Base-by-base conservation (phyloP, 2,113 vertebrate genomes). In the Seriola rivoliana region DNA sequence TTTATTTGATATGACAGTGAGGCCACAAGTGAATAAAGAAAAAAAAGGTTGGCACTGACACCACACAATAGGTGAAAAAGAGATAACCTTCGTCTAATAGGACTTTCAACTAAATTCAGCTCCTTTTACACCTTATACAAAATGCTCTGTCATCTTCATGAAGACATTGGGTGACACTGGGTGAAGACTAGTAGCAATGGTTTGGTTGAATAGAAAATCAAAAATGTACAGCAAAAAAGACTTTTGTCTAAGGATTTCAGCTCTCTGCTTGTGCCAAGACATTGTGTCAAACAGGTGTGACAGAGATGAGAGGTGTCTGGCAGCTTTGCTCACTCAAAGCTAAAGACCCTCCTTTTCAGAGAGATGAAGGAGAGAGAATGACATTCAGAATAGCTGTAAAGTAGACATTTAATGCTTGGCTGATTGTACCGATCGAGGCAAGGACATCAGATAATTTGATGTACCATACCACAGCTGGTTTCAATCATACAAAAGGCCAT, bases 401-500 rank as follows among this genome's bases (percentile, higher is more conserved):
- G 80, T 57, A 80, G 78, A 80, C 80, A 66, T 83, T 78, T 86
- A 89, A 90, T 71, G 84, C 88, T 59, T 44, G 71, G 80, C 71
- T 80, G 85, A 89, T 80, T 75, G 72, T 62, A 71, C 60, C 69
- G 32, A 84, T 86, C 68, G 67, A 65, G 36, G 71, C 44, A 50
- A 78, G 59, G 86, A 85, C 80, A 81, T 88, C 81, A 73, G 78
- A 89, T 82, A 84, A 78, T 71, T 62, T 67, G 65, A 82, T 81
- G 86, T 71, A 52, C 40, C 70, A 16, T 29, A 46, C 75, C 36
- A 34, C 73, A 66, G 63, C 78, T 75, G 82, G 73, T 84, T 87
- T 89, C 75, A 88, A 88, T 86, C 68, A 80, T 71, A 55, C n/a
- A 1, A 85, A 92, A 85, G 84, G 81, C 88, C 87, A 89, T 14